These are phyloP conservation scores for Agelastica alni DNA, from an alignment of 2,888 invertebrate species.

Conservation along the genomic window DNA sequence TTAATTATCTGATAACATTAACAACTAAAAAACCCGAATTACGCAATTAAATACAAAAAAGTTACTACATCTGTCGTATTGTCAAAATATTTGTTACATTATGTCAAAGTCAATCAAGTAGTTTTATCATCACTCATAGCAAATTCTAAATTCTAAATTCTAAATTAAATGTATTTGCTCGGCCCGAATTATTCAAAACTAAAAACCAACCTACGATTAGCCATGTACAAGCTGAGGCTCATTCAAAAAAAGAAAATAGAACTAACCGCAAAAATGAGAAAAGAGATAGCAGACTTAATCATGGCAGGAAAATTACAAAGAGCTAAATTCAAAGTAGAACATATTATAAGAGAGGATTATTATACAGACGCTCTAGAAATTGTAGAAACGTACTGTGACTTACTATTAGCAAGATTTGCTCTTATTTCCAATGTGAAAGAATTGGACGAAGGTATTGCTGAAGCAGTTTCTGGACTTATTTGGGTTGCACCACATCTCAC, in stretches of 20 bases:
- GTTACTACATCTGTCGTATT: no score
- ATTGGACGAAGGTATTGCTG: slow-evolving; percentile 94
- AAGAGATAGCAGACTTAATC: slow-evolving; percentile 97
- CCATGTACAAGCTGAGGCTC: slow-evolving; percentile 90
- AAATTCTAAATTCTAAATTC: no score
- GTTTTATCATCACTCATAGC: no score
- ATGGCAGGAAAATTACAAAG: slow-evolving; percentile 81
- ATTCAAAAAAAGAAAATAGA: slow-evolving; percentile 98
- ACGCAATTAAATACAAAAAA: no score
- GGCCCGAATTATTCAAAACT: slow-evolving; percentile 93
- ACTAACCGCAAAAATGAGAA: slow-evolving; percentile 90
- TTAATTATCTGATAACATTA: no score
- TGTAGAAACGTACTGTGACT: slow-evolving; percentile 98
- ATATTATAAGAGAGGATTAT: slow-evolving; percentile 98
- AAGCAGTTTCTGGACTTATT: slow-evolving; percentile 93
- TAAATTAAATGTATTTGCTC: slow-evolving; percentile 78
- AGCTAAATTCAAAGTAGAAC: slow-evolving; percentile 96
- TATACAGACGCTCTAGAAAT: slow-evolving; percentile 99
- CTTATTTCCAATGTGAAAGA: slow-evolving; percentile 95
- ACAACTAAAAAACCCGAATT: no score
- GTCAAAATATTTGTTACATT: no score
- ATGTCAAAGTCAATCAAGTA: no score
- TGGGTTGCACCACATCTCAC: slow-evolving; percentile 96
- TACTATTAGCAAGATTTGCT: slow-evolving; percentile 93
- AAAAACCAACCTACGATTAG: slow-evolving; percentile 92